Evolutionary conservation across 2,797 vertebrate genomes (phyloP).

Genomic region (Dendrocincla tyrannina): DNA sequence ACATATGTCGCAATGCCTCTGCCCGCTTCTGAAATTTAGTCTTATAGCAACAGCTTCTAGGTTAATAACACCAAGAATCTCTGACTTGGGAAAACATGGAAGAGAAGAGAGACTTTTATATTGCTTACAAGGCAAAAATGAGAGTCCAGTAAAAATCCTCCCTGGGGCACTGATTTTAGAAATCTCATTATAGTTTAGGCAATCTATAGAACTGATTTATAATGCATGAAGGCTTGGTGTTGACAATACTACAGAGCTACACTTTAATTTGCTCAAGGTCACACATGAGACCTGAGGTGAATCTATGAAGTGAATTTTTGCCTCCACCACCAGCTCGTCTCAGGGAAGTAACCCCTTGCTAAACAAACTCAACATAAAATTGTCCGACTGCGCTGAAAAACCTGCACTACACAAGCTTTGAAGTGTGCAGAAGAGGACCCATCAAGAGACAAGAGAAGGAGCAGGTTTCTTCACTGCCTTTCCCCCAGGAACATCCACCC

Average conservation of each 20-base stretch:
- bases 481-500: background rate
- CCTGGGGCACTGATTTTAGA: background rate
- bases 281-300: background rate
- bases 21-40: background rate
- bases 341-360: background rate
- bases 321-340: background rate
- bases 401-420: background rate
- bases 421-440: background rate
- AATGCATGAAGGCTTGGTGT: background rate
- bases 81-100: background rate
- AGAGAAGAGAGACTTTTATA: background rate
- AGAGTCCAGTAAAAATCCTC: background rate
- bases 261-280: background rate
- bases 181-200: background rate
- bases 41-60: background rate
- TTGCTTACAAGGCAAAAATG: background rate
- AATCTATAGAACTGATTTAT: background rate
- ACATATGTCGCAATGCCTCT: background rate
- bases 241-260: background rate
- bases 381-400: background rate
- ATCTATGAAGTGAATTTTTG: background rate
- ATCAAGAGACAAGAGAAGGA: background rate
- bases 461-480: background rate
- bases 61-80: background rate
- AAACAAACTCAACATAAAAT: background rate